Evolutionary conservation across 1,140 invertebrate genomes (phyloP), one percentile per base, ranked within the genome.

Genomic region (Caenorhabditis inopinata): DNA sequence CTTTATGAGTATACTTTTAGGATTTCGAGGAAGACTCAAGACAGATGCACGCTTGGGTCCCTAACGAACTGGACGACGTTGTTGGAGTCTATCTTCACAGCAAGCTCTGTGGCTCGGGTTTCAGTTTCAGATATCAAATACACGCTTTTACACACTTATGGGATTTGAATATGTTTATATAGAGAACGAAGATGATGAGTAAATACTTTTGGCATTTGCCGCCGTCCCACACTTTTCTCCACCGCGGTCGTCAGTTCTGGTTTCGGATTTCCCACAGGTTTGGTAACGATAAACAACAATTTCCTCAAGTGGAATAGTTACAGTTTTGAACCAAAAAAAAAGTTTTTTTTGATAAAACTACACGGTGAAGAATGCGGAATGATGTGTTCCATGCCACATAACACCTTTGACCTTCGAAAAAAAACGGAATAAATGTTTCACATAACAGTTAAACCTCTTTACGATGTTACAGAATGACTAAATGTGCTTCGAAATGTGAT

Each of bases 171-270:
- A 68, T 68, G 16, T 68, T 32, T 68, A 38, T 42, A 68, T 38
- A n/a, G 58, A 68, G 58, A 68, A 68, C 58, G 32, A 68, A 68
- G 58, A 68, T 68, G 58, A 68, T 68, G 32, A 68, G 58, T 68
- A 68, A 68, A 68, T 68, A 68, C 32, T 68, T 68, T 18, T 68
- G 58, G 32, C 58, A 68, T 68, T 68, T 68, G 58, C 58, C 32
- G 18, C 9, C 58, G n/a, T 68, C 58, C 58, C 58, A 68, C 32
- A 38, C 32, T 14, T 42, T 42, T 68, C n/a, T 2, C 7, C 2
- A 5, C 1, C 7, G 9, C 7, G 5, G 5, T 42, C 38, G 5
- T 12, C 58, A 7, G 14, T 38, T 68, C n/a, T 38, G 58, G 58
- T 68, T 38, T 68, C 58, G n/a, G 32, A 68, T 68, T 68, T 38